Percentiles rank a stretch among this genome's conserved stretches.
Conservation (phyloP, 2,113 vertebrate species). For the Ammodramus savannarum region DNA sequence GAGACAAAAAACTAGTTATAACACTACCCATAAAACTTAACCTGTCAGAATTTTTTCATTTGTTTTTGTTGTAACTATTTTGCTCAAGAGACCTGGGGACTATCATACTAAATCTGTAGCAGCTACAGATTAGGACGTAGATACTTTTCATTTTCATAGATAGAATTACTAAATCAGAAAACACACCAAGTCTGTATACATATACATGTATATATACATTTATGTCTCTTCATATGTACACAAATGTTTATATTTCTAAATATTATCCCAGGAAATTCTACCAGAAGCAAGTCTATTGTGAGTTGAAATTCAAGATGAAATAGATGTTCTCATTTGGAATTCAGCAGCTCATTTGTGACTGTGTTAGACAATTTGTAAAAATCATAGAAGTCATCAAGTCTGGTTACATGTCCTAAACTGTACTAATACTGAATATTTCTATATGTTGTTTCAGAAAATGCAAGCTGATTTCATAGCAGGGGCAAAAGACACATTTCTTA, state of each 20-base stretch:
- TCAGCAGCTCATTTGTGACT: neutral
- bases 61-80: neutral
- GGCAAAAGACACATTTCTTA: neutral
- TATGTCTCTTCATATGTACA: neutral
- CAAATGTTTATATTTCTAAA: neutral
- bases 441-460: neutral
- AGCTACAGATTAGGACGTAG: neutral
- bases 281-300: neutral
- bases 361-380: neutral
- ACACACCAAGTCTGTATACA: neutral
- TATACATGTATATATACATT: accelerated
- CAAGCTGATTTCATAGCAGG: neutral
- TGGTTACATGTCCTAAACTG: neutral
- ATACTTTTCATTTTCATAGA: neutral
- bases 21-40: neutral
- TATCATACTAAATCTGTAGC: neutral
- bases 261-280: neutral
- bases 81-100: neutral
- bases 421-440: neutral
- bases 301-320: neutral
- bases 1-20: neutral
- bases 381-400: neutral
- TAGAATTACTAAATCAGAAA: neutral
- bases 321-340: neutral
- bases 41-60: neutral